Percentiles rank a stretch among this genome's conserved stretches.
These are phyloP conservation scores for Lacanobia oleracea DNA, from an alignment of 2,888 invertebrate genomes.

Conservation along the genomic window DNA sequence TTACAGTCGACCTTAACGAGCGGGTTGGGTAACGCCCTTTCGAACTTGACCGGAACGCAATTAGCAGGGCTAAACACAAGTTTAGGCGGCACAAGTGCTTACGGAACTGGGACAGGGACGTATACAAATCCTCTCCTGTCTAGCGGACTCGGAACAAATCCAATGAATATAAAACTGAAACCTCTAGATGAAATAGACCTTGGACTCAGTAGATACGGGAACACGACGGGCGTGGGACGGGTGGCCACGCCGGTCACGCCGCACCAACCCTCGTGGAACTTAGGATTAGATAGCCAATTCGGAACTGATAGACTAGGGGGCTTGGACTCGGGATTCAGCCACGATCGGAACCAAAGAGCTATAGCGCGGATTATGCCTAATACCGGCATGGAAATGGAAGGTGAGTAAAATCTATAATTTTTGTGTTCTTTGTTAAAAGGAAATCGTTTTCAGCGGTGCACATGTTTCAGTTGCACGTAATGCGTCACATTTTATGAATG, in stretches of 20 bases:
- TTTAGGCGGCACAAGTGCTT: constrained; percentile 81
- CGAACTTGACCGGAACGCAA: constrained; percentile 85
- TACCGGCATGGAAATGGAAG: constrained; percentile 87
- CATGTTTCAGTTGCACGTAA: constrained; percentile 83
- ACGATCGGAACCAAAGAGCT: constrained; percentile 91
- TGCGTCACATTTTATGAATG: constrained; percentile 89
- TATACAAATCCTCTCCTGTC: constrained; percentile 92
- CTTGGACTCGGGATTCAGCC: constrained; percentile 90
- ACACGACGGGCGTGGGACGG: constrained; percentile 86
- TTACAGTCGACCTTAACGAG: constrained; percentile 85
- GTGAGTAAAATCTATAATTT: constrained; percentile 73
- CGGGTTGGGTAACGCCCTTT: constrained; percentile 84
- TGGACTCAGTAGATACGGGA: constrained; percentile 91
- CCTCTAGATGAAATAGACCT: constrained; percentile 94
- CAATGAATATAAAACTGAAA: constrained; percentile 92
- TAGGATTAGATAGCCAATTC: constrained; percentile 92
- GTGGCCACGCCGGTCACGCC: constrained; percentile 92
- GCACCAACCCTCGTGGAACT: constrained; percentile 90
- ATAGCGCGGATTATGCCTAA: constrained; percentile 89
- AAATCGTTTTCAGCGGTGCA: constrained; percentile 40
- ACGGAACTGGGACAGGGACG: constrained; percentile 86
- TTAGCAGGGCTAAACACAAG: constrained; percentile 85
- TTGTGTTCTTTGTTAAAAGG: constrained; percentile 30
- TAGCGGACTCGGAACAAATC: constrained; percentile 90
- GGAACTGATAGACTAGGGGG: constrained; percentile 90